Conservation (phyloP, 1,140 invertebrate species). For the Nasonia vitripennis region DNA sequence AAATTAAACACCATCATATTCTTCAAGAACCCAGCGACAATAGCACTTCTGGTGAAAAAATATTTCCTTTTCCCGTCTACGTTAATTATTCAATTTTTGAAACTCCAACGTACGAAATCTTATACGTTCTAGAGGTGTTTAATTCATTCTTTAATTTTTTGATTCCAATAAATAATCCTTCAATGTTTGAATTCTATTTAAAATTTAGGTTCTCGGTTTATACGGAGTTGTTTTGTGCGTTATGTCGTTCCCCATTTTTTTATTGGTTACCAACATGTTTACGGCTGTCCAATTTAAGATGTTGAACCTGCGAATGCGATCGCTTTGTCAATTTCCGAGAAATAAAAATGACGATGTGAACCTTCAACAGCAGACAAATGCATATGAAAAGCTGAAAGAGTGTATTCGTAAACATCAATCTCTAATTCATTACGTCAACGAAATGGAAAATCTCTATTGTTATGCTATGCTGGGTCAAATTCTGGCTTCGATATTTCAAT, state of each 20-base stretch:
- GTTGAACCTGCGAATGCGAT: slow-evolving; percentile 54
- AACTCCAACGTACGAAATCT: slow-evolving; percentile 60
- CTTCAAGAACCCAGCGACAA: slow-evolving; percentile 43
- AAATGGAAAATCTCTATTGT: slow-evolving; percentile 57
- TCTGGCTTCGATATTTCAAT: slow-evolving; percentile 55
- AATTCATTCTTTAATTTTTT: background rate
- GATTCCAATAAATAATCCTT: background rate
- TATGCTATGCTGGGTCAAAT: slow-evolving; percentile 57
- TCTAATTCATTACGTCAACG: slow-evolving; percentile 57
- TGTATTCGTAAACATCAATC: slow-evolving; percentile 60
- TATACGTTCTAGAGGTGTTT: slow-evolving; percentile 57
- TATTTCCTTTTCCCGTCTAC: slow-evolving; percentile 57
- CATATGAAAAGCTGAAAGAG: slow-evolving; percentile 51
- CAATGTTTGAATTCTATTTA: slow-evolving; percentile 28
- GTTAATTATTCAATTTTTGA: slow-evolving; percentile 56
- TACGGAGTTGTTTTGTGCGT: slow-evolving; percentile 51
- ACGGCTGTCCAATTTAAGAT: slow-evolving; percentile 60
- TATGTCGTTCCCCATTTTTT: slow-evolving; percentile 53
- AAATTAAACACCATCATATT: slow-evolving; percentile 19
- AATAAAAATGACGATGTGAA: background rate
- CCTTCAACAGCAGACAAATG: background rate
- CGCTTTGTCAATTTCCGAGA: background rate
- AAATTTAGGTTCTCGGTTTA: slow-evolving; percentile 52
- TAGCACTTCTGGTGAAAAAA: slow-evolving; percentile 33
- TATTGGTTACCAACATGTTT: slow-evolving; percentile 56